Conservation (phyloP, 1,140 invertebrate genomes). For the Cherax destructor region DNA sequence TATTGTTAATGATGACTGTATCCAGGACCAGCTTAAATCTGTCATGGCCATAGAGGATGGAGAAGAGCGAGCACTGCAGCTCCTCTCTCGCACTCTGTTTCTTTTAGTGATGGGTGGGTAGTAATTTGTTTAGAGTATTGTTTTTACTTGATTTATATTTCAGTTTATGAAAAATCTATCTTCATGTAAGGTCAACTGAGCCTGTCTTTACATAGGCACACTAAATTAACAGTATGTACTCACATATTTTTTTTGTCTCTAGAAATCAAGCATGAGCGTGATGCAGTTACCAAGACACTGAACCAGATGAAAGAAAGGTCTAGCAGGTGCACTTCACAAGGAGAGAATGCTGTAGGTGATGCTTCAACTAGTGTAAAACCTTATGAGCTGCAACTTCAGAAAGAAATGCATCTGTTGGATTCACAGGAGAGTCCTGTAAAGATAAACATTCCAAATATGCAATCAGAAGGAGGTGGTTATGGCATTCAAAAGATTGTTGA, state of each 20-base stretch:
- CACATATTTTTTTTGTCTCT: not conserved
- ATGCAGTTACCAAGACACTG: not conserved
- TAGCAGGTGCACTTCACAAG: not conserved
- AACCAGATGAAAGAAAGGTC: not conserved
- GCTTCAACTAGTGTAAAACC: not conserved
- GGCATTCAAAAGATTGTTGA: not conserved
- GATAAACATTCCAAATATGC: not conserved
- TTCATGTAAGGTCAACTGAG: no score
- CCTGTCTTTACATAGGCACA: no score
- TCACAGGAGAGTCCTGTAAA: no score
- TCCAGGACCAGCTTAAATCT: conserved; percentile 17
- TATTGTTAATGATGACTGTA: conserved; percentile 10
- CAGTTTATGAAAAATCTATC: no score
- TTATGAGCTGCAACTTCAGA: not conserved
- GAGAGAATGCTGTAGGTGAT: not conserved
- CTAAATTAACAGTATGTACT: not conserved
- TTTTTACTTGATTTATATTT: no score
- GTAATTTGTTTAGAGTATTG: not conserved
- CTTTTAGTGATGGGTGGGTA: not conserved
- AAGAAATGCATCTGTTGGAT: not conserved
- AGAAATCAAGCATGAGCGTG: conserved; percentile 27
- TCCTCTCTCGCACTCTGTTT: not conserved
- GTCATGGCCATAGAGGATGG: conserved; percentile 4
- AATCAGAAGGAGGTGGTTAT: not conserved
- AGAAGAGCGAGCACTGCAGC: conserved; percentile 18